These are phyloP conservation scores for Ailurus styani DNA, from an alignment of 2,113 vertebrate species.

Conservation along the genomic window DNA sequence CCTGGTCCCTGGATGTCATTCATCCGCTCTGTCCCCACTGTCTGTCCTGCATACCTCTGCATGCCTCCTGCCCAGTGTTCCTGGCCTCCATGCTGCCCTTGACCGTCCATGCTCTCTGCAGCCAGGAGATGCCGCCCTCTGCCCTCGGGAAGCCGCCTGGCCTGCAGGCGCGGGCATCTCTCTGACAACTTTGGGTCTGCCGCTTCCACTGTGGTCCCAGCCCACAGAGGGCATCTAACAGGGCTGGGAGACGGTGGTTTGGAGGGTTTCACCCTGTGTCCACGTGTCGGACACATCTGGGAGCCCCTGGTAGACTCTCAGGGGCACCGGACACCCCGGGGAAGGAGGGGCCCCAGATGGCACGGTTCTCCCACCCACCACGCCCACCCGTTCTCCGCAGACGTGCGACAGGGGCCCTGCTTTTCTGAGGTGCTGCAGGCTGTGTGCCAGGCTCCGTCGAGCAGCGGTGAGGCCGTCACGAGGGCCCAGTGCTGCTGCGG, in stretches of 20 bases:
- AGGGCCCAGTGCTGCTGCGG: constrained; percentile 95
- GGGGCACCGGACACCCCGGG: rapidly evolving
- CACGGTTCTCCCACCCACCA: rapidly evolving
- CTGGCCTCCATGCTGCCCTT: rapidly evolving
- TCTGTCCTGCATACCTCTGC: not conserved
- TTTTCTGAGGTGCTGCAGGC: constrained; percentile 92
- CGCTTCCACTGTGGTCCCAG: not conserved
- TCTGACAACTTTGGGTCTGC: not conserved
- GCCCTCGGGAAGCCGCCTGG: too few species aligned
- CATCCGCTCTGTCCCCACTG: not conserved
- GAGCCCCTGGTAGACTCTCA: not conserved
- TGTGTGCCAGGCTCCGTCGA: constrained; percentile 90
- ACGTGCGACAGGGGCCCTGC: constrained; percentile 92
- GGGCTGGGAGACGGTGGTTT: not conserved
- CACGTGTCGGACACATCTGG: not conserved
- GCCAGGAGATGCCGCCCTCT: not conserved
- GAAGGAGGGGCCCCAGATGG: too few species aligned
- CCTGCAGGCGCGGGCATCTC: not conserved
- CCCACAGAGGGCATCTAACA: not conserved
- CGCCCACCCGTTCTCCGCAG: constrained; percentile 68
- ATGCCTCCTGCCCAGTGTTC: not conserved
- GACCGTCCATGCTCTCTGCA: rapidly evolving
- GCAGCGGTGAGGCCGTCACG: constrained; percentile 89
- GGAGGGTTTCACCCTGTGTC: rapidly evolving
- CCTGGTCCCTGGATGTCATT: not conserved